Base-by-base conservation (phyloP, 2,113 vertebrate genomes). In the Sclerurus mexicanus region DNA sequence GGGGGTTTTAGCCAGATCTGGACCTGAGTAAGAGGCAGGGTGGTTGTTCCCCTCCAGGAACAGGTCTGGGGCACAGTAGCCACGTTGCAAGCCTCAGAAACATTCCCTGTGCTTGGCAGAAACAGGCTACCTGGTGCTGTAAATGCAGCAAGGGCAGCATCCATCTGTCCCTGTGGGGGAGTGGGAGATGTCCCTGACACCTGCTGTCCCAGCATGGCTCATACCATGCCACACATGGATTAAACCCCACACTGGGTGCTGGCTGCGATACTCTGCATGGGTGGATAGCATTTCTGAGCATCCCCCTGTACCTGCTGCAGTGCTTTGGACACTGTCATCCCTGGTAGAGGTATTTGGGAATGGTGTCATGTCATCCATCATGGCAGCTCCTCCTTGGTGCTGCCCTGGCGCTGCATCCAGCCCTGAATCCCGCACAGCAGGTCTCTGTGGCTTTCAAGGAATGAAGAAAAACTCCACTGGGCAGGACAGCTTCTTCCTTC, bases 401-500 rank as follows among this genome's bases (percentile, higher is more conserved):
- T 90, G 78, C 78, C 83, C 83, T 12, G 13, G 60, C 0, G 20
- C 40, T 89, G 77, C 87, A 89, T 89, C 81, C 85, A 74, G 90
- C 77, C 73, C 85, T 35, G 52, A 91, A 93, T 94, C 87, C 90
- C 3, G 7, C 39, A 7, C 77, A 72, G 91, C 93, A 94, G 85
- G 87, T 95, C 93, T 55, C 85, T 71, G 91, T 2, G 33, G 92
- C 73, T 87, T 91, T 59, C 60, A 82, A 82, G 58, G 95, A 96
- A 96, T 95, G 93, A 96, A 95, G 93, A 89, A 96, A 93, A 96
- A 95, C 96, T 59, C 66, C 90, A 59, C 53, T 0, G 0, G 85
- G 60, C 66, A 64, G 85, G 52, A 27, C 47, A 75, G 56, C 85
- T 67, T 28, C 63, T 78, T 67, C 69, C 56, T 85, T 72, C 67